A percentile compares a stretch with the other conserved stretches of the same genome.
These are phyloP conservation scores for Lydus trimaculatus DNA, from an alignment of 2,888 invertebrate species.

Conservation along the genomic window DNA sequence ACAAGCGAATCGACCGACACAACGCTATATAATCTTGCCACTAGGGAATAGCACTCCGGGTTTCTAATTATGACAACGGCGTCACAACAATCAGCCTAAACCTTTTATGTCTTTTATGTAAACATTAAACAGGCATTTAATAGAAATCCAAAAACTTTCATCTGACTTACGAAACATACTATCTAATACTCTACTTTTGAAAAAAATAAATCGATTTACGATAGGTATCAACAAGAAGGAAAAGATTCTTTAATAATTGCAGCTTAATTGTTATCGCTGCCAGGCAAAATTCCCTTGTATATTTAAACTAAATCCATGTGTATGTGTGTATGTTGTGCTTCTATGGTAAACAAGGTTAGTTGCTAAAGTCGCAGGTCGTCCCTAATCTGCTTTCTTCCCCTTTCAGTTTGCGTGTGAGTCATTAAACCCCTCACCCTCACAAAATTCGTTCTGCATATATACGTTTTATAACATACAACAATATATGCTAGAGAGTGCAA, in stretches of 20 bases:
- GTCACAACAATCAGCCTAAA: constrained; percentile 47
- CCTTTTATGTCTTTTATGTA: constrained; percentile 45
- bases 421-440: constrained; percentile 58
- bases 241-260: background rate
- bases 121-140: constrained; percentile 36
- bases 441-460: constrained; percentile 52
- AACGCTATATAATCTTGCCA: constrained; percentile 41
- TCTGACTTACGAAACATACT: too few species aligned
- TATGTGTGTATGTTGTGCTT: background rate
- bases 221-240: too few species aligned
- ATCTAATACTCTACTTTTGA: too few species aligned
- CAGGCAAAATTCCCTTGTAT: constrained; percentile 6
- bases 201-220: background rate
- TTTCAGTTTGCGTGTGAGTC: constrained; percentile 61
- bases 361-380: constrained; percentile 55
- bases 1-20: constrained; percentile 30
- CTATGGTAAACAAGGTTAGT: constrained; percentile 35
- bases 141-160: background rate
- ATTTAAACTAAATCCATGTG: constrained; percentile 16
- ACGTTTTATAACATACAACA: constrained; percentile 25
- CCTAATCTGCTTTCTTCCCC: constrained; percentile 62
- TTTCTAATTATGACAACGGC: constrained; percentile 51
- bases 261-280: background rate
- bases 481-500: constrained; percentile 47
- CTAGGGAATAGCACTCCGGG: constrained; percentile 45